Evolutionary conservation across 92 coral and sea anemone genomes (phyloP), one percentile per base, ranked within the genome.

Genomic region (Palythoa grandiflora): DNA sequence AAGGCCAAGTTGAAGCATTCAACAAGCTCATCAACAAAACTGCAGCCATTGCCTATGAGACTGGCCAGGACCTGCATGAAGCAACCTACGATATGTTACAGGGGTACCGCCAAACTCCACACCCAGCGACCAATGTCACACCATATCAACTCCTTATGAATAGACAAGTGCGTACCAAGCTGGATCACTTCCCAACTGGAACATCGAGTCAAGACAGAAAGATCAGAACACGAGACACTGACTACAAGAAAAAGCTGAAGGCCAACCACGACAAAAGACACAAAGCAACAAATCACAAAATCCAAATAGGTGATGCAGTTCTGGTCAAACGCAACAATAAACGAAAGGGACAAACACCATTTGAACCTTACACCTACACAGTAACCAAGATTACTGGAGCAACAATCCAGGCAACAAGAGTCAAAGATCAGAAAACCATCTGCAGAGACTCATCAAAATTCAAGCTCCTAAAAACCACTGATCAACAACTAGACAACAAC

Each of bases 191-290:
- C 28, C 28, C 28, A 28, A 28, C 90, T 40, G 89, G 78, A 76
- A 77, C 70, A 77, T 83, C 84, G 1, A 57, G 40, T 65, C 73
- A 73, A 57, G 89, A 91, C 15, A 70, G 53, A 61, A 89, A 85
- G 61, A 77, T 93, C 83, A 86, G 92, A 89, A 38, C 61, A 17
- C 55, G 83, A 52, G 92, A 86, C 83, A 55, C 78, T 48, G 71
- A 68, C 37, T 89, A 86, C 94, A 88, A 91, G 53, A 71, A 89
- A 53, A 74, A 71, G 60, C 89, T 84, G 65, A 81, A 19, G 28
- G 28, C 28, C 28, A 28, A 28, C 28, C 28, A 28, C 28, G 28
- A 28, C 28, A 28, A 28, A 28, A 52, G 54, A 17, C 86, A 59
- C 17, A 81, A 19, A 15, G 76, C 71, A 37, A 71, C 6, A n/a